Conservation (phyloP, 2,888 invertebrate genomes). For the Parelbella ahira region DNA sequence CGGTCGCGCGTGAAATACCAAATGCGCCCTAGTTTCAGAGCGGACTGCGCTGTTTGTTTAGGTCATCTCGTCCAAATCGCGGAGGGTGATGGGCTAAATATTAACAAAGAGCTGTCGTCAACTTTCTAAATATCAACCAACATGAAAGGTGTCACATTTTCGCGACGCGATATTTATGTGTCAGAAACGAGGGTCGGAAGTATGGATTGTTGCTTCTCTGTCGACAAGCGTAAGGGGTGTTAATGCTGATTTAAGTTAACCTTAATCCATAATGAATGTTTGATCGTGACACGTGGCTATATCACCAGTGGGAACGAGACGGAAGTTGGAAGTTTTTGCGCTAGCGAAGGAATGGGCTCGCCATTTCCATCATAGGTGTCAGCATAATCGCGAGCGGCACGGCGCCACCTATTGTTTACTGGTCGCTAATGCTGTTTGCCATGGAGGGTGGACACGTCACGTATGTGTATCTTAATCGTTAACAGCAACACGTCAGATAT, state of each 20-base stretch:
- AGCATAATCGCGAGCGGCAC: slow-evolving; percentile 58
- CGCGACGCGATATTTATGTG: slow-evolving; percentile 5
- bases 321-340: slow-evolving; percentile 44
- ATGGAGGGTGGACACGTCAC: slow-evolving; percentile 60
- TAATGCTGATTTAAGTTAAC: slow-evolving; percentile 19
- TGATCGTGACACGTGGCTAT: slow-evolving; percentile 8
- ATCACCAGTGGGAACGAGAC: slow-evolving; percentile 28
- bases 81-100: slow-evolving; percentile 69
- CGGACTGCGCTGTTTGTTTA: slow-evolving; percentile 76
- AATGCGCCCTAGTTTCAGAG: slow-evolving; percentile 75
- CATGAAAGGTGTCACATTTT: slow-evolving; percentile 21
- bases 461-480: slow-evolving; percentile 74
- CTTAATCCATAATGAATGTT: slow-evolving; percentile 22
- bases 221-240: slow-evolving; percentile 14
- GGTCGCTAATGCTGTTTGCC: slow-evolving; percentile 71
- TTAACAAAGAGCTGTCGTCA: slow-evolving; percentile 54
- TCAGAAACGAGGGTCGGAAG: not conserved
- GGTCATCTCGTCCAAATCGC: slow-evolving; percentile 50
- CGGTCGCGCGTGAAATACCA: slow-evolving; percentile 77
- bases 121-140: slow-evolving; percentile 20
- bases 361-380: slow-evolving; percentile 37
- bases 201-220: slow-evolving; percentile 12
- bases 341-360: slow-evolving; percentile 20
- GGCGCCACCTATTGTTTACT: slow-evolving; percentile 65
- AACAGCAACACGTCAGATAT: slow-evolving; percentile 62